A percentile compares a stretch with the other conserved stretches of the same genome.
These are phyloP conservation scores for Phasia obesa DNA, from an alignment of 2,888 invertebrate species.

Conservation along the genomic window DNA sequence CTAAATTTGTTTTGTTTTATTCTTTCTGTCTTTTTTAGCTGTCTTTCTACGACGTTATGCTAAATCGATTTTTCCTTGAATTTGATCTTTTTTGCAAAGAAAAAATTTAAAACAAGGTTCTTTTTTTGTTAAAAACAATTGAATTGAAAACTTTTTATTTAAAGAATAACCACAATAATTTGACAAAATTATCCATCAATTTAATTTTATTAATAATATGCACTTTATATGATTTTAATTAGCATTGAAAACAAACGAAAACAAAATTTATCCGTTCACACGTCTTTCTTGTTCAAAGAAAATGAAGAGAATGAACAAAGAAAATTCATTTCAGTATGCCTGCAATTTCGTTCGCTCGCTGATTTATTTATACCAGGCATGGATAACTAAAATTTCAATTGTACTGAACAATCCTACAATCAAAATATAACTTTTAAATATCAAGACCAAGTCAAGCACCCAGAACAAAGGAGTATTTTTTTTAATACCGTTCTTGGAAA, in stretches of 20 bases:
- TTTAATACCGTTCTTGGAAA: no score
- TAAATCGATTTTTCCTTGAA: constrained; percentile 66
- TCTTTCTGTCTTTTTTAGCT: constrained; percentile 21
- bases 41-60: constrained; percentile 49
- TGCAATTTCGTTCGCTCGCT: constrained; percentile 17
- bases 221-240: constrained; percentile 38
- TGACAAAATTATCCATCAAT: constrained; percentile 27
- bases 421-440: no score
- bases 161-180: constrained; percentile 14
- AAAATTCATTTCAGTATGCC: constrained; percentile 29
- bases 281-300: constrained; percentile 46
- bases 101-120: constrained; percentile 39
- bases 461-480: no score
- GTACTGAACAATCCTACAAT: background rate
- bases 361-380: constrained; percentile 12
- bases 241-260: constrained; percentile 28
- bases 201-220: constrained; percentile 38
- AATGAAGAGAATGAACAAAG: constrained; percentile 66
- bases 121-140: constrained; percentile 1
- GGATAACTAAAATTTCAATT: background rate
- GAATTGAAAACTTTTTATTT: background rate
- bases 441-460: no score
- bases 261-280: constrained; percentile 25
- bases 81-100: constrained; percentile 42
- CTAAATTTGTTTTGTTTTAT: constrained; percentile 32